phyloP scores from a whole-genome alignment of 2,113 vertebrate species.

The Hemiscyllium ocellatum region DNA sequence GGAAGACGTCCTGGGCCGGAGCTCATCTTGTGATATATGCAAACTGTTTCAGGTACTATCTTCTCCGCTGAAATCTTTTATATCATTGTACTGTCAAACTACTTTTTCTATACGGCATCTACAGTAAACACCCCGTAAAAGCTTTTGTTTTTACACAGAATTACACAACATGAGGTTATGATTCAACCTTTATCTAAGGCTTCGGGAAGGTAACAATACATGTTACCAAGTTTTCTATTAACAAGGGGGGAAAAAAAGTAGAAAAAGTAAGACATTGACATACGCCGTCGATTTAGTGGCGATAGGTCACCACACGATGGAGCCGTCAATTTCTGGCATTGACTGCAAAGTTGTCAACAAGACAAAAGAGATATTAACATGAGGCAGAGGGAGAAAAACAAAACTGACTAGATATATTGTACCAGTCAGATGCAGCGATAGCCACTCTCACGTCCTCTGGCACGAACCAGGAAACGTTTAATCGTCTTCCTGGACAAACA shows the following conservation, averaged over 20 bases:
- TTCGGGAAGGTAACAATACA: not conserved
- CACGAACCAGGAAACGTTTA: not conserved
- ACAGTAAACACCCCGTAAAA: not conserved
- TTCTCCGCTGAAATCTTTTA: not conserved
- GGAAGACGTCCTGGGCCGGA: no score
- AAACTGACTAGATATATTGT: not conserved
- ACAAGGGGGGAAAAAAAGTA: not conserved
- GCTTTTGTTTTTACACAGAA: not conserved
- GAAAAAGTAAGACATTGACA: not conserved
- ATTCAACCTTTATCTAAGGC: not conserved
- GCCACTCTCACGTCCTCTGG: not conserved
- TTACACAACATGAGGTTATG: not conserved
- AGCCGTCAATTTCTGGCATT: not conserved
- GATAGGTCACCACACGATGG: not conserved
- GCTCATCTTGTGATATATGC: no score
- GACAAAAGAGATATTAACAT: no score
- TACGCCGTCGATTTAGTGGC: not conserved
- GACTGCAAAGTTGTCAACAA: not conserved
- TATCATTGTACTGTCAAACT: not conserved
- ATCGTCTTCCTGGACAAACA: not conserved
- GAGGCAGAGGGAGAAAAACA: not conserved
- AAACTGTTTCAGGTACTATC: no score
- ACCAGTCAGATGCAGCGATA: not conserved
- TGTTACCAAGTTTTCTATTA: not conserved
- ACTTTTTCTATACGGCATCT: not conserved